Evolutionary conservation across 2,888 invertebrate species (phyloP), one percentile per base, ranked within the genome.

Genomic region (Tineola bisselliella): DNA sequence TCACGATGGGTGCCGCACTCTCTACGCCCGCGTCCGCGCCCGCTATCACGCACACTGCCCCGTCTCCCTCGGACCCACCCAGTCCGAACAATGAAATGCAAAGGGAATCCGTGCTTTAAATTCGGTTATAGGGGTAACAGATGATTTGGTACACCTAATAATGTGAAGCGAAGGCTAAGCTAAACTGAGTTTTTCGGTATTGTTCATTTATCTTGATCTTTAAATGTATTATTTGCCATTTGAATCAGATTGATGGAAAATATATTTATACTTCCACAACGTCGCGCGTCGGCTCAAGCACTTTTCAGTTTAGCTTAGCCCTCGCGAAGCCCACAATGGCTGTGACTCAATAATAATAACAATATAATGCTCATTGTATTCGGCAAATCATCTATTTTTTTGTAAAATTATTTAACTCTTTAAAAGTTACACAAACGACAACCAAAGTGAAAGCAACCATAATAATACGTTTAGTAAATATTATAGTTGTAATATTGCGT

Each of bases 21-120:
- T 65, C 72, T 0, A 13, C 30, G 44, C 70, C 75, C 1, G 64
- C 69, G 0, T 65, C 72, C 0, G 88, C 93, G 62, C 94, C 94
- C 60, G 91, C 92, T 75, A 94, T 94, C 67, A 88, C 92, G 4
- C 92, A 93, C 81, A 94, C 94, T 0, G 91, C 93, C 56, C 91
- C 94, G 57, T 91, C 91, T 62, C 91, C 92, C 33, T 75, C 79
- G 62, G 89, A 88, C 64, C 88, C 89, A 0, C 84, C 86, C 59
- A 73, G 77, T 1, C 75, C 77, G 33, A 19, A 11, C 8, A 44
- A 64, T 33, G 43, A 65, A 66, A 62, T 79, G 30, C 93, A 92
- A 76, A 88, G 92, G 64, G 93, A 93, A 73, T 93, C 93, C 62
- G 93, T 93, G 69, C 88, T 93, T 68, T 93, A 90, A 48, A 15